Conservation (phyloP, 2,113 vertebrate species). For the Ptilonorhynchus violaceus region DNA sequence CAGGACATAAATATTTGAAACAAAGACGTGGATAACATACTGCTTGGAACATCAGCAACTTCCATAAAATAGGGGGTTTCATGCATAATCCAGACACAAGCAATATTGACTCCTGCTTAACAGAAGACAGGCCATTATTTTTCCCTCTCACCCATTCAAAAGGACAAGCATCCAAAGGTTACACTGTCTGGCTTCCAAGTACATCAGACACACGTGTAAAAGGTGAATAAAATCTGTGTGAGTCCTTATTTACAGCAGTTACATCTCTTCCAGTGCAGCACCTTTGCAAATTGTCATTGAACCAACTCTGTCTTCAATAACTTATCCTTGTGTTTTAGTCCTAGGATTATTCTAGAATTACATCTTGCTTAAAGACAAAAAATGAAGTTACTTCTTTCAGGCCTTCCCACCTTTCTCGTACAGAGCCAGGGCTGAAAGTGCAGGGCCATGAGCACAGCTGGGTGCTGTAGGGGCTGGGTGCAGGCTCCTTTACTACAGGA, state of each 20-base stretch:
- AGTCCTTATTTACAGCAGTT: neutral
- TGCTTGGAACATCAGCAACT: neutral
- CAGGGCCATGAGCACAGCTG: neutral
- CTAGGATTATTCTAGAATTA: neutral
- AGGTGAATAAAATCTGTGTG: neutral
- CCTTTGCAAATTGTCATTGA: neutral
- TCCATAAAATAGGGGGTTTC: neutral
- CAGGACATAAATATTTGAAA: neutral
- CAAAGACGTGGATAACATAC: neutral
- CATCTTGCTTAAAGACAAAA: neutral
- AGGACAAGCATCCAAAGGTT: neutral
- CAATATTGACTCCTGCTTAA: neutral
- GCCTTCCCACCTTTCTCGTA: neutral
- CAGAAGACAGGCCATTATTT: neutral
- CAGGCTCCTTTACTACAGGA: neutral
- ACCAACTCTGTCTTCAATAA: neutral
- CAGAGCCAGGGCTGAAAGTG: fast-evolving
- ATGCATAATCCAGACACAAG: neutral
- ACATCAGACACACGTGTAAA: neutral
- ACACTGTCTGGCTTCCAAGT: neutral
- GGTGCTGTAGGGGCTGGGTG: neutral
- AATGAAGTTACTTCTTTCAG: neutral
- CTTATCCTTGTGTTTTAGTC: neutral
- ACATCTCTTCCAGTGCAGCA: neutral
- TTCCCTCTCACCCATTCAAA: neutral